Evolutionary conservation across 37 sponge, comb jelly and placozoan genomes (phyloP).

Genomic region (Beroe ovata): DNA sequence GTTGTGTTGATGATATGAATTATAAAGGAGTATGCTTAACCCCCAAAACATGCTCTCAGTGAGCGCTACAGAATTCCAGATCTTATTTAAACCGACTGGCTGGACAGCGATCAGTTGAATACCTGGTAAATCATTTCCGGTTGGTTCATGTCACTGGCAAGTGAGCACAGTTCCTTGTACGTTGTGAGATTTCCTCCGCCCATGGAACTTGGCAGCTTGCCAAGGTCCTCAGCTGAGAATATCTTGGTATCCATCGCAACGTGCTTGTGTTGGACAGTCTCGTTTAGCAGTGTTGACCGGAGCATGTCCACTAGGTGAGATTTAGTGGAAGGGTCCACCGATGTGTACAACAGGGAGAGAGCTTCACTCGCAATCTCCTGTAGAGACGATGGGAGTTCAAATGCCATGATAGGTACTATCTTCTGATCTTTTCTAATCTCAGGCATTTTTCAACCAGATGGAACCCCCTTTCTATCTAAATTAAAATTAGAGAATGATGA

Average conservation of each 20-base stretch:
- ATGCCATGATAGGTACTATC: too few relatives aligned
- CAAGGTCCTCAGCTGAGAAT: constrained; percentile 47
- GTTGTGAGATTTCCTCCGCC: constrained; percentile 73
- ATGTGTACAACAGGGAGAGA: background rate
- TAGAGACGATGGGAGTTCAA: too few relatives aligned
- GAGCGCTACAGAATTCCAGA: too few relatives aligned
- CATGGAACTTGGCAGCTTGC: constrained; percentile 40
- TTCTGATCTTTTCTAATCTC: too few relatives aligned
- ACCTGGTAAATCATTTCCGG: constrained; percentile 86
- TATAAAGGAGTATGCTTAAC: too few relatives aligned
- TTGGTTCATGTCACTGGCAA: constrained; percentile 88
- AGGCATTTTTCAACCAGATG: too few relatives aligned
- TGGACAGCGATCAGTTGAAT: too few relatives aligned
- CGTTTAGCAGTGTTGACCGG: background rate
- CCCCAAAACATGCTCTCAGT: too few relatives aligned
- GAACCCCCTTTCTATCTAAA: background rate
- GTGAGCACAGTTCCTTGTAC: constrained; percentile 88
- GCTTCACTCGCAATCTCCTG: constrained; percentile 40
- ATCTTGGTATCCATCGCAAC: constrained; percentile 61
- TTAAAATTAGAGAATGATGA: background rate
- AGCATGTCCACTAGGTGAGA: constrained; percentile 5
- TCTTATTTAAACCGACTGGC: too few relatives aligned
- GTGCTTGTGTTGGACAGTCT: constrained; percentile 15
- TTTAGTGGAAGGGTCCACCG: background rate
- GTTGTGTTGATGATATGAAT: too few relatives aligned